These are phyloP conservation scores for Gortyna flavago DNA, from an alignment of 2,888 invertebrate genomes.

Conservation along the genomic window DNA sequence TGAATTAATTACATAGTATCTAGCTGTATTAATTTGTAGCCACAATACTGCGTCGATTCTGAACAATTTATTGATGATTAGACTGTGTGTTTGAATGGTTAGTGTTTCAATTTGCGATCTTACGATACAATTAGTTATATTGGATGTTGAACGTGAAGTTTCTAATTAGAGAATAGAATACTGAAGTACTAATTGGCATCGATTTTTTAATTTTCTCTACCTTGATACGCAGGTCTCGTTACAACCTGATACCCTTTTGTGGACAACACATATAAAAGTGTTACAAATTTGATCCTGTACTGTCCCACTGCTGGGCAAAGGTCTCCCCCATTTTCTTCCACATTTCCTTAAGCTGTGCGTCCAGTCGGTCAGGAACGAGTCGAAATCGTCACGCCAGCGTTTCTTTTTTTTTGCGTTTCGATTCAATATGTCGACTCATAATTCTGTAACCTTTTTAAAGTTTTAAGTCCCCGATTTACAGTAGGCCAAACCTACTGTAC, in stretches of 20 bases:
- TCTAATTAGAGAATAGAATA: slow-evolving; percentile 2
- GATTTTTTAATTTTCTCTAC: background rate
- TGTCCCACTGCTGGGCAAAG: too few relatives aligned
- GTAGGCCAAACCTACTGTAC: too few relatives aligned
- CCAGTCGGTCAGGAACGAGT: too few relatives aligned
- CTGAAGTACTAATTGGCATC: background rate
- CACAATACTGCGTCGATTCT: slow-evolving; percentile 6
- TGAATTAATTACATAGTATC: slow-evolving; percentile 8
- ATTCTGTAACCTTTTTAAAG: too few relatives aligned
- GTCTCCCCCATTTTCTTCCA: too few relatives aligned
- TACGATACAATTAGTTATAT: slow-evolving; percentile 18
- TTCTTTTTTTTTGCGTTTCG: too few relatives aligned
- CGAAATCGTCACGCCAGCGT: too few relatives aligned
- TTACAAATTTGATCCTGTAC: too few relatives aligned
- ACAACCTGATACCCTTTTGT: background rate
- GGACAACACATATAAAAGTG: too few relatives aligned
- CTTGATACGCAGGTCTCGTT: background rate
- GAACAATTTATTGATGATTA: slow-evolving; percentile 22
- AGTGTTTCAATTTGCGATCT: slow-evolving; percentile 15
- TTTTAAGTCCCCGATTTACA: too few relatives aligned
- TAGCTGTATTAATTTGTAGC: slow-evolving; percentile 26
- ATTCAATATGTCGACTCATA: too few relatives aligned
- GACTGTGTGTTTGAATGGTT: slow-evolving; percentile 12
- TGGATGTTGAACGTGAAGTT: slow-evolving; percentile 4
- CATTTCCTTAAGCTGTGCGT: too few relatives aligned